Conservation (phyloP, 2,797 vertebrate genomes). For the Furcifer pardalis region DNA sequence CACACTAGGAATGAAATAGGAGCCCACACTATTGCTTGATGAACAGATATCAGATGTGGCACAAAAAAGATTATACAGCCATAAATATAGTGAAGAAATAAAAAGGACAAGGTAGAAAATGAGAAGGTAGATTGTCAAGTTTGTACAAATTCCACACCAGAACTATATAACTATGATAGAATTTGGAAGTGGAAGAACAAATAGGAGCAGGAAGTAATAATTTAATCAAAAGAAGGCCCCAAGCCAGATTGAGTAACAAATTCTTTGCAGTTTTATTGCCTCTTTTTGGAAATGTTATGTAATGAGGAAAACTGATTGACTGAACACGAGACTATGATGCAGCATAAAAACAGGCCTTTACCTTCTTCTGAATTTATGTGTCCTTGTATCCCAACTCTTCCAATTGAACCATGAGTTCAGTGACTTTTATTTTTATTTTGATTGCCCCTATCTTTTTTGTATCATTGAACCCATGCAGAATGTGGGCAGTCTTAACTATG, state of each 20-base stretch:
- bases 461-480: neutral
- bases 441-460: no score
- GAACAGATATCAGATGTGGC: neutral
- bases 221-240: neutral
- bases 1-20: neutral
- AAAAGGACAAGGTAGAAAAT: neutral
- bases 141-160: neutral
- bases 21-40: neutral
- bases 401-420: no score
- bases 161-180: neutral
- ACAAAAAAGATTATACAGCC: neutral
- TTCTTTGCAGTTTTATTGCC: neutral
- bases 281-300: neutral
- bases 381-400: neutral
- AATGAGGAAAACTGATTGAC: neutral
- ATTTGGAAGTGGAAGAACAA: neutral
- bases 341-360: neutral
- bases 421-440: no score
- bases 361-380: no score
- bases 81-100: neutral
- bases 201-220: neutral
- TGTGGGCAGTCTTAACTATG: neutral
- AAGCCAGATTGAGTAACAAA: neutral
- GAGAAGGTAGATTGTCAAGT: neutral
- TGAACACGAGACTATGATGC: neutral